Conservation (phyloP, 2,797 vertebrate genomes). For the Danio kyathit region DNA sequence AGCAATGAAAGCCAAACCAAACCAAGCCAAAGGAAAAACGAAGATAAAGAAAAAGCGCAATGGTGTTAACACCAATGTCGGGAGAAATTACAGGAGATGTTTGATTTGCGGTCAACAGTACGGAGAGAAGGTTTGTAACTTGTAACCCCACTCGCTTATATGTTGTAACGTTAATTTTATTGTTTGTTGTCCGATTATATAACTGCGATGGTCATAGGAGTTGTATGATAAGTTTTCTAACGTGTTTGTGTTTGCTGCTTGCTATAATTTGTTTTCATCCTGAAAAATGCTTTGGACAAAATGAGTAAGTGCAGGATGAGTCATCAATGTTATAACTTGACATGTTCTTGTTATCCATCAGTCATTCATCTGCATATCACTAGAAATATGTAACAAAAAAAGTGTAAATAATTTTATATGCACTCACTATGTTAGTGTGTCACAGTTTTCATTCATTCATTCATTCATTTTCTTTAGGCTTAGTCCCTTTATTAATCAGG, state of each 20-base stretch:
- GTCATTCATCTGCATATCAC: too few species aligned
- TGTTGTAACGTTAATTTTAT: too few species aligned
- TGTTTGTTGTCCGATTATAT: not conserved
- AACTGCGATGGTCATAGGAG: too few species aligned
- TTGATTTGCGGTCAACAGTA: conserved; percentile 32
- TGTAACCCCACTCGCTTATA: too few species aligned
- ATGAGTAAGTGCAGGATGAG: not conserved
- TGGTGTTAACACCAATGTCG: not conserved
- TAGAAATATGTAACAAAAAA: too few species aligned
- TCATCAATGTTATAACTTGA: not conserved
- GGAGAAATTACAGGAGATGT: conserved; percentile 14
- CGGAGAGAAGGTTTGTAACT: conserved; percentile 22
- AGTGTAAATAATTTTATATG: too few species aligned
- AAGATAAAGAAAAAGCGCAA: not conserved
- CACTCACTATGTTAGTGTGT: too few species aligned
- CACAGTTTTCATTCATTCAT: too few species aligned
- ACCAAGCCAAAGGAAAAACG: not conserved
- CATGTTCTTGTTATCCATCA: too few species aligned
- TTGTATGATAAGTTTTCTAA: not conserved
- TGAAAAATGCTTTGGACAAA: not conserved
- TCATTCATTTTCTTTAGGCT: too few species aligned
- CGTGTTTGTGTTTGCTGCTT: not conserved
- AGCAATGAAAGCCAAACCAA: not conserved
- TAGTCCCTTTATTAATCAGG: too few species aligned
- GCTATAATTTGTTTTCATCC: not conserved